Percentiles rank a stretch among this genome's conserved stretches.
phyloP scores from a whole-genome alignment of 2,113 vertebrate species.

The Tragelaphus buxtoni region DNA sequence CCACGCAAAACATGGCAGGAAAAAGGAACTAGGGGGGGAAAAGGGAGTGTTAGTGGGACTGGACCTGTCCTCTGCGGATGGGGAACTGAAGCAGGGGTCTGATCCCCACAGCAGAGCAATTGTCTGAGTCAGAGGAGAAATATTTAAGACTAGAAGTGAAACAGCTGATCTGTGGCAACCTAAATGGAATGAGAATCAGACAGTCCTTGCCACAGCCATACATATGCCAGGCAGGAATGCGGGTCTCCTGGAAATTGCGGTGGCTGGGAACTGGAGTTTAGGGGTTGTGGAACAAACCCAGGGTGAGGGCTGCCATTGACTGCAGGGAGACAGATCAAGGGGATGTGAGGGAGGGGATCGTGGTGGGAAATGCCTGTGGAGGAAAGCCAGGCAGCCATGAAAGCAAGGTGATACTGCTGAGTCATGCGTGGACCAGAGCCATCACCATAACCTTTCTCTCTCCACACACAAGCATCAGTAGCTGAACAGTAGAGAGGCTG shows the following conservation, averaged over 20 bases:
- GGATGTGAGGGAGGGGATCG: background rate
- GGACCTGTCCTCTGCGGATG: background rate
- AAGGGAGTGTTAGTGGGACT: background rate
- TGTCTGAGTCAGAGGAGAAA: background rate
- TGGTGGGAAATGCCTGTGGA: background rate
- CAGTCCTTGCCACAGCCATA: background rate
- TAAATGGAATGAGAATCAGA: background rate
- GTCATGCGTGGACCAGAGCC: background rate
- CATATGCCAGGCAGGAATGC: background rate
- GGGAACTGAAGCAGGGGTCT: background rate
- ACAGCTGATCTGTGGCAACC: background rate
- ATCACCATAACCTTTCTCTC: background rate
- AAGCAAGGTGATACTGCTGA: background rate
- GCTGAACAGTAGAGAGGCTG: background rate
- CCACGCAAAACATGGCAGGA: background rate
- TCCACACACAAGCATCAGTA: background rate
- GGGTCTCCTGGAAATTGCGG: fast-evolving
- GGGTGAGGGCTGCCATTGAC: background rate
- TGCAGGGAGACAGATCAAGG: background rate
- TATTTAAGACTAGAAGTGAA: background rate
- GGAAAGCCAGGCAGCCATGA: background rate
- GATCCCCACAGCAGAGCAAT: background rate
- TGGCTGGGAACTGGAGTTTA: background rate
- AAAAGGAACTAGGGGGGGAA: background rate
- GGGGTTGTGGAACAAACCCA: background rate